Conservation (phyloP, 2,888 invertebrate species). For the Dynastes maya region DNA sequence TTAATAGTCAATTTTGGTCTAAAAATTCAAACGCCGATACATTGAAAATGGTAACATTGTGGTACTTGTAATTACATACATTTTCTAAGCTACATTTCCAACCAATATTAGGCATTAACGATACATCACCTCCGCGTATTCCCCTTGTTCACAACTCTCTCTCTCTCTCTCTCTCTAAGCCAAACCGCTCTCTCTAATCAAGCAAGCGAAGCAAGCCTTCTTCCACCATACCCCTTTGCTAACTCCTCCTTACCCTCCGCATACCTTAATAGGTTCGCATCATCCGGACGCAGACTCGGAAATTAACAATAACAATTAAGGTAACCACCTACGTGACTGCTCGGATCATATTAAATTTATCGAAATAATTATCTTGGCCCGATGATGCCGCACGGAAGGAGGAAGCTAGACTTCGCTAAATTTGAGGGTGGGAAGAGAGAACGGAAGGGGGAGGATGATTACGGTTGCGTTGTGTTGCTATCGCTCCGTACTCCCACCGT, state of each 20-base stretch:
- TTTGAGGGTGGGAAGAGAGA: background rate
- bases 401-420: background rate
- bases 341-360: slow-evolving; percentile 70
- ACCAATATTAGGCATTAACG: no score
- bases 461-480: slow-evolving; percentile 58
- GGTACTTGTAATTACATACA: no score
- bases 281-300: slow-evolving; percentile 60
- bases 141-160: background rate
- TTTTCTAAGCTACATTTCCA: no score
- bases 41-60: no score
- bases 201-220: slow-evolving; percentile 54
- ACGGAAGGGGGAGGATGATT: slow-evolving; percentile 58
- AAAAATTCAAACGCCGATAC: no score
- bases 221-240: background rate
- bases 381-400: slow-evolving; percentile 14
- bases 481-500: slow-evolving; percentile 56
- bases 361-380: slow-evolving; percentile 68
- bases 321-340: slow-evolving; percentile 67
- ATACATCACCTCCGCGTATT: no score
- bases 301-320: slow-evolving; percentile 70
- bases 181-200: slow-evolving; percentile 58
- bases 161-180: background rate
- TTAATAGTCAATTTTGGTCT: no score
- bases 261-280: slow-evolving; percentile 57
- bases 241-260: slow-evolving; percentile 35